Evolutionary conservation across 2,888 invertebrate species (phyloP).

Genomic region (Pseudococcus jackbeardsleyi): DNA sequence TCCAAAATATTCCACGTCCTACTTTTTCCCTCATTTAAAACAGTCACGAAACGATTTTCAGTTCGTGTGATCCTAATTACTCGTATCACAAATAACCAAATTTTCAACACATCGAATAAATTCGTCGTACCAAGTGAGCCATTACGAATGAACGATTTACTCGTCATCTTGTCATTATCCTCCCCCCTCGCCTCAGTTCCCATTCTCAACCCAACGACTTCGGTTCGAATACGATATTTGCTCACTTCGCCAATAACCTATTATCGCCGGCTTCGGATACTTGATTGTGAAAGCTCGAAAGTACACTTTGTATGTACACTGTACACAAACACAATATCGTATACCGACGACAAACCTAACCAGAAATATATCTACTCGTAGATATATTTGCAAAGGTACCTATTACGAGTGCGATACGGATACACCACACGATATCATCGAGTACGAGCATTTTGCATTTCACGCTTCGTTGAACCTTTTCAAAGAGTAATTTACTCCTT

Average conservation of each 20-base stretch:
- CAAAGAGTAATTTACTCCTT: constrained; percentile 29
- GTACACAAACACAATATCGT: background rate
- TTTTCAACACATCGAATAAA: background rate
- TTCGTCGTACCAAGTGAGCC: background rate
- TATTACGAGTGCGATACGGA: constrained; percentile 16
- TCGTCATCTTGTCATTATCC: constrained; percentile 2
- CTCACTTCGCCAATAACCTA: background rate
- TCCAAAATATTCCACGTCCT: too few relatives aligned
- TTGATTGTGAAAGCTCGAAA: constrained; percentile 17
- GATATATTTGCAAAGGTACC: background rate
- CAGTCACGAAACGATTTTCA: too few relatives aligned
- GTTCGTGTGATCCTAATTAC: too few relatives aligned
- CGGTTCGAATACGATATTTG: background rate
- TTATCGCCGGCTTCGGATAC: background rate
- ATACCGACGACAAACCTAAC: background rate
- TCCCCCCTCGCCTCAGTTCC: background rate
- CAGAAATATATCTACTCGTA: too few relatives aligned
- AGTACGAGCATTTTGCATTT: constrained; percentile 6
- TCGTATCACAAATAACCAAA: background rate
- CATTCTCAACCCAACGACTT: background rate
- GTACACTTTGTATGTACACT: background rate
- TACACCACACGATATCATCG: constrained; percentile 24
- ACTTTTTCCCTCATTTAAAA: too few relatives aligned
- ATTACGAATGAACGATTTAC: background rate
- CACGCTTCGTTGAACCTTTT: background rate